These are phyloP conservation scores for Aphaenogaster floridana DNA, from an alignment of 1,140 invertebrate genomes.

Conservation along the genomic window DNA sequence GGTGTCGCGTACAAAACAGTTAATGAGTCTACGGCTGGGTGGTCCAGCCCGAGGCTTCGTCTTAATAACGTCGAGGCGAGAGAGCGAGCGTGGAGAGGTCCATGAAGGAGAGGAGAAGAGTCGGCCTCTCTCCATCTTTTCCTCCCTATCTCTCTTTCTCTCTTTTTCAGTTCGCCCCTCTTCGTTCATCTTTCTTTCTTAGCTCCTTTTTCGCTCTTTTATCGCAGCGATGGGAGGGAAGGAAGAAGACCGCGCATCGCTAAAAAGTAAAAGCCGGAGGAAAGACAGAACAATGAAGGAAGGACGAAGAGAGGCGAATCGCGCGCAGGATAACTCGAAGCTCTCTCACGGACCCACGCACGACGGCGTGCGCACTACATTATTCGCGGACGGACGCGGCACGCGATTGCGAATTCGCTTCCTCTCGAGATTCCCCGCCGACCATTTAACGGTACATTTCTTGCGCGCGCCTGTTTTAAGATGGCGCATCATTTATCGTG, in stretches of 20 bases:
- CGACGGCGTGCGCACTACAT: conserved; percentile 46
- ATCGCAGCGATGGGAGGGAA: conserved; percentile 18
- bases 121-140: conserved; percentile 53
- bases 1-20: conserved; percentile 85
- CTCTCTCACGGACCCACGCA: conserved; percentile 49
- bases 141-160: conserved; percentile 19
- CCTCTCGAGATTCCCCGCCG: conserved; percentile 24
- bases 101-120: conserved; percentile 65
- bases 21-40: conserved; percentile 86
- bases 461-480: conserved; percentile 45
- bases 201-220: conserved; percentile 16
- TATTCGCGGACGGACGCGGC: conserved; percentile 51
- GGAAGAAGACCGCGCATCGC: conserved; percentile 14
- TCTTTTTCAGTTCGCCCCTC: conserved; percentile 36
- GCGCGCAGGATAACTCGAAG: conserved; percentile 37
- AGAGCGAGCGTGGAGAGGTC: conserved; percentile 76
- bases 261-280: conserved; percentile 58
- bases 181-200: neutral
- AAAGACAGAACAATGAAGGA: conserved; percentile 40
- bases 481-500: conserved; percentile 34
- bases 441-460: conserved; percentile 54
- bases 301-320: conserved; percentile 47
- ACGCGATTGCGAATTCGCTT: conserved; percentile 58
- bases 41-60: conserved; percentile 84
- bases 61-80: conserved; percentile 85